Percentiles rank a stretch among this genome's conserved stretches.
Conservation (phyloP, 1,140 invertebrate genomes). For the Scaptomyza hsui region DNA sequence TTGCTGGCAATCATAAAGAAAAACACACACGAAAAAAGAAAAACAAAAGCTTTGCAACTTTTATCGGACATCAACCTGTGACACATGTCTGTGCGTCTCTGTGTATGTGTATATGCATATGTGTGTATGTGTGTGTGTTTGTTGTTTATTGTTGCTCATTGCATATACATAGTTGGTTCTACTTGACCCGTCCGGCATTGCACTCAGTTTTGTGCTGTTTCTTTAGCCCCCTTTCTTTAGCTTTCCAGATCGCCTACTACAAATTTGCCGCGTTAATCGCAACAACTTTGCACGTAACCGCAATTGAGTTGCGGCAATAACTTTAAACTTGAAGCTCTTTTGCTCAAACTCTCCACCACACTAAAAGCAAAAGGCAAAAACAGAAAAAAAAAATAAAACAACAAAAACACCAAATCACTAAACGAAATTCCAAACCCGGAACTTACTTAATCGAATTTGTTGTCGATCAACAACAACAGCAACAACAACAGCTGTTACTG, state of each 20-base stretch:
- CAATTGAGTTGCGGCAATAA: conserved; percentile 30
- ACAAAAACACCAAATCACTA: conserved; percentile 53
- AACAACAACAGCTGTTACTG: conserved; percentile 41
- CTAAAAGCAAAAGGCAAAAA: conserved; percentile 34
- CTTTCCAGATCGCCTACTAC: background rate
- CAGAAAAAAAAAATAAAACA: conserved; percentile 31
- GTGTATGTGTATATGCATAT: conserved; percentile 11
- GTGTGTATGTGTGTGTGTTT: background rate
- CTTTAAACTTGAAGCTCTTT: conserved; percentile 46
- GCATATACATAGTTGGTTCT: conserved; percentile 51
- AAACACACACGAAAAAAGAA: conserved; percentile 15
- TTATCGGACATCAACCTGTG: conserved; percentile 76
- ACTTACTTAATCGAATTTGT: conserved; percentile 79
- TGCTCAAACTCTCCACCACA: conserved; percentile 1
- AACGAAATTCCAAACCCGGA: conserved; percentile 78
- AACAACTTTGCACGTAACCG: conserved; percentile 47
- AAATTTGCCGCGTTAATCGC: conserved; percentile 25
- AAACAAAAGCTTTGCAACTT: conserved; percentile 58
- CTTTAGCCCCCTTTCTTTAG: conserved; percentile 12
- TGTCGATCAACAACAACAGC: conserved; percentile 63
- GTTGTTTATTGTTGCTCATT: conserved; percentile 13
- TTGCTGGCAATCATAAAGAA: conserved; percentile 23
- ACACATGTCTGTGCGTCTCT: conserved; percentile 24
- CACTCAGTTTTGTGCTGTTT: conserved; percentile 29
- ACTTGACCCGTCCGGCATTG: conserved; percentile 67